A percentile compares a stretch with the other conserved stretches of the same genome.
phyloP scores from a whole-genome alignment of 2,888 invertebrate genomes.

The Drosophila anceps region DNA sequence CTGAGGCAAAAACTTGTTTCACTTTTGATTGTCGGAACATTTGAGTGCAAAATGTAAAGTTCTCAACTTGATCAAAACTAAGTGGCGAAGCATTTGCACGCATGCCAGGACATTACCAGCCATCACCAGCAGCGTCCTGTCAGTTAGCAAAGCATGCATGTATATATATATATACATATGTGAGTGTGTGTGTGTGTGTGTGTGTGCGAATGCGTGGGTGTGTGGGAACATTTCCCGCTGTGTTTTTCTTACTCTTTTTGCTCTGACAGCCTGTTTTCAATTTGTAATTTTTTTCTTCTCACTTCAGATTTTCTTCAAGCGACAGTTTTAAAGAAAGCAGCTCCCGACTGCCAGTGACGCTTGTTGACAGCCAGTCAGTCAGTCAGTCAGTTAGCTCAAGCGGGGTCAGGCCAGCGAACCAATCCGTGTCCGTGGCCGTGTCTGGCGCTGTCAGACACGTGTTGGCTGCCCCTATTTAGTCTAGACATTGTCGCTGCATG shows the following conservation, averaged over 20 bases:
- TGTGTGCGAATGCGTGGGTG: conserved; percentile 8
- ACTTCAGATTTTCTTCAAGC: conserved; percentile 48
- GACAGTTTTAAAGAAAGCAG: conserved; percentile 60
- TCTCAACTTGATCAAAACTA: conserved; percentile 69
- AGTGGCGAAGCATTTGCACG: conserved; percentile 73
- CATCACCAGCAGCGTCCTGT: conserved; percentile 41
- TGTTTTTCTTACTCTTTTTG: conserved; percentile 23
- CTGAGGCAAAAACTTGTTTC: conserved; percentile 60
- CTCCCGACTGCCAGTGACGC: conserved; percentile 43
- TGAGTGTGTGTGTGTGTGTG: not conserved
- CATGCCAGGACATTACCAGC: conserved; percentile 54
- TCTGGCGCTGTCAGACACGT: conserved; percentile 65
- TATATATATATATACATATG: not conserved
- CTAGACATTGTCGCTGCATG: conserved; percentile 55
- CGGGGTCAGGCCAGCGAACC: conserved; percentile 2
- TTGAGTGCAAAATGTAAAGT: conserved; percentile 74
- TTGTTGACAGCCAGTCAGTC: conserved; percentile 45
- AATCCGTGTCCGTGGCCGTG: conserved; percentile 35
- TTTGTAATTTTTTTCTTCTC: conserved; percentile 54
- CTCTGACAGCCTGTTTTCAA: conserved; percentile 61
- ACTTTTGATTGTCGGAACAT: conserved; percentile 73
- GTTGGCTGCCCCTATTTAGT: conserved; percentile 39
- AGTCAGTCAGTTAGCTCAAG: conserved; percentile 15
- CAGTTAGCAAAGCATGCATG: conserved; percentile 32
- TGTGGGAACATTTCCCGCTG: conserved; percentile 43